Percentiles rank a stretch among this genome's conserved stretches.
phyloP scores from a whole-genome alignment of 2,888 invertebrate genomes.

The Notodonta ziczac region DNA sequence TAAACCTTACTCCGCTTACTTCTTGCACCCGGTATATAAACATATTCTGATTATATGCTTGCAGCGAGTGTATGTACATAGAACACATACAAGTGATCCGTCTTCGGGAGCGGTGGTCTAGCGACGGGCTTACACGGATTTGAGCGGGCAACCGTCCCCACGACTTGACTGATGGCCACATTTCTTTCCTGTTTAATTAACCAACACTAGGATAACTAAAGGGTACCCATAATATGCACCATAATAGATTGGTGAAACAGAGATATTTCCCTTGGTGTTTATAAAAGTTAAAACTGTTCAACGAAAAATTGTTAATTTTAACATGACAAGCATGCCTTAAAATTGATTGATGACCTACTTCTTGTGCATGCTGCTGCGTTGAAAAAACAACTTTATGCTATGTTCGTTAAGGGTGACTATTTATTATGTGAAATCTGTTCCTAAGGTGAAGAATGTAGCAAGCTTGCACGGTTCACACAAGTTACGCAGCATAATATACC shows the following conservation, averaged over 20 bases:
- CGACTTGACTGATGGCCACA: slow-evolving; percentile 7
- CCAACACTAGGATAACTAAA: background rate
- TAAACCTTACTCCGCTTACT: too few relatives aligned
- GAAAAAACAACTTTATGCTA: too few relatives aligned
- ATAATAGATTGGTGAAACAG: too few relatives aligned
- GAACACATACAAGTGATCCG: background rate
- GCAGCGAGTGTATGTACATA: background rate
- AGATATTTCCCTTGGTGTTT: too few relatives aligned
- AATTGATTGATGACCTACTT: too few relatives aligned
- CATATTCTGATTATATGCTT: background rate
- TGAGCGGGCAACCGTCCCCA: background rate
- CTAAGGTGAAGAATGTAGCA: background rate
- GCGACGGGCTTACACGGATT: slow-evolving; percentile 3
- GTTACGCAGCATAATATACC: slow-evolving; percentile 45
- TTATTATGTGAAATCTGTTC: too few relatives aligned
- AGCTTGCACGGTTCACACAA: slow-evolving; percentile 22
- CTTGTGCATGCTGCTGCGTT: too few relatives aligned
- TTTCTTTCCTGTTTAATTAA: slow-evolving; percentile 5
- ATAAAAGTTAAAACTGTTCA: too few relatives aligned
- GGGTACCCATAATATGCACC: too few relatives aligned
- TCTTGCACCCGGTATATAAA: background rate
- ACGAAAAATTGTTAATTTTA: too few relatives aligned
- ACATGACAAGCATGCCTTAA: too few relatives aligned
- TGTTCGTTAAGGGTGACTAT: too few relatives aligned
- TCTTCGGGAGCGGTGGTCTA: background rate